Base-by-base conservation (phyloP, 2,888 invertebrate species). In the Phengaris alcon region DNA sequence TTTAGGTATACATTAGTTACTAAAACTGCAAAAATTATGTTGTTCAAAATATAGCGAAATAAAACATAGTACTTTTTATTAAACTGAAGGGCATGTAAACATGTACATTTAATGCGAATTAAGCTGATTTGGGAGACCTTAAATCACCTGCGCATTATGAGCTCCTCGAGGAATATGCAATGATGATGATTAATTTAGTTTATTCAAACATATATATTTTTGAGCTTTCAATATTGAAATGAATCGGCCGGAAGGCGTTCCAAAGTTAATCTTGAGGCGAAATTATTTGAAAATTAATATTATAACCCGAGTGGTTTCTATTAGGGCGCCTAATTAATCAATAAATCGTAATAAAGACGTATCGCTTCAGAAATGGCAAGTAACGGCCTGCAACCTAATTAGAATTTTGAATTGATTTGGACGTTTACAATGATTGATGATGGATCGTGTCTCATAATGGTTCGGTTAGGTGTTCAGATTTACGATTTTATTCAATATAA, bases 401-500 rank as follows among this genome's bases (percentile, higher is more conserved):
- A 88, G 89, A 91, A 91, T 91, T 90, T 91, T 91, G 52, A 70
- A 72, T 54, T 52, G 52, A 52, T 72, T 72, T 8, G 15, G 70
- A 51, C 51, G 70, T 51, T 64, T 64, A 64, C 64, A 51, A 12
- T 70, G 48, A 70, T 54, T 22, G 35, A 72, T 54, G 22, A 54
- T 22, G 52, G 13, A 9, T 64, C 15, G 48, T n/a, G 48, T 48
- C 48, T 51, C 52, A 72, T 51, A 70, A 70, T 22, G 52, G 35
- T 69, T 8, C 13, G 68, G 15, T 3, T 59, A 22, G 59, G 3
- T 22, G 10, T 15, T 57, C 57, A 22, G 70, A 57, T 75, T 74
- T 90, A 91, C 90, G 90, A 88, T 91, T 91, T 91, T 91, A 92
- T 91, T 91, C 90, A 91, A 91, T 91, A 88, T 89, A 89, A 85